A percentile compares a stretch with the other conserved stretches of the same genome.
Conservation (phyloP, 1,140 invertebrate genomes). For the Andrena cerasifolii region DNA sequence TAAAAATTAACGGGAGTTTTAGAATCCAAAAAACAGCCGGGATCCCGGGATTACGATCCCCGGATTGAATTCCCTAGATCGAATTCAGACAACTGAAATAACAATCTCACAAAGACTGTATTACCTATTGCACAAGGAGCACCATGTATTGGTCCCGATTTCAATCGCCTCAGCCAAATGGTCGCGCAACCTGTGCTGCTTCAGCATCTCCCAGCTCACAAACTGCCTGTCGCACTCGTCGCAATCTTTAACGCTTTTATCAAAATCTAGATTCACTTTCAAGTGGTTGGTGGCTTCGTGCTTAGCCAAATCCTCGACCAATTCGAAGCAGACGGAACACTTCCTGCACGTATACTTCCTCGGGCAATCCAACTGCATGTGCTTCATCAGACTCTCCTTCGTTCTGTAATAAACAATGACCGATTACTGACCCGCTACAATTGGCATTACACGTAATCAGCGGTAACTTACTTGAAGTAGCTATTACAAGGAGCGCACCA, state of each 20-base stretch:
- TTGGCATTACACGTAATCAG: neutral
- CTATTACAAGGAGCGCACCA: slow-evolving; percentile 75
- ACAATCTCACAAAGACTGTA: neutral
- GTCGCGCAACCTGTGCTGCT: slow-evolving; percentile 72
- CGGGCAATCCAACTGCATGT: slow-evolving; percentile 73
- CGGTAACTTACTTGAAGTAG: slow-evolving; percentile 70
- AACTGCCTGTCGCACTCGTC: slow-evolving; percentile 75
- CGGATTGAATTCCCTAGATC: no score
- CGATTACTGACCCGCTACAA: slow-evolving; percentile 7
- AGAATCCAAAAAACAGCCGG: no score
- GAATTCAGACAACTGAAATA: neutral
- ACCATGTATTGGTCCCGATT: slow-evolving; percentile 70
- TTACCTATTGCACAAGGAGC: slow-evolving; percentile 72
- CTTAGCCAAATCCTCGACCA: slow-evolving; percentile 71
- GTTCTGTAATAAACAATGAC: slow-evolving; percentile 60
- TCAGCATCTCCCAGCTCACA: slow-evolving; percentile 75
- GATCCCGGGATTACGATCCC: no score
- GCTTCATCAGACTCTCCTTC: slow-evolving; percentile 71
- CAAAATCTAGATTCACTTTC: slow-evolving; percentile 71
- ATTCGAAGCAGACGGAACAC: slow-evolving; percentile 67
- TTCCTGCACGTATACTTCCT: slow-evolving; percentile 72
- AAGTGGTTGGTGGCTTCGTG: slow-evolving; percentile 73
- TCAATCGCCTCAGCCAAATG: slow-evolving; percentile 65
- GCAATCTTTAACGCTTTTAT: slow-evolving; percentile 69
- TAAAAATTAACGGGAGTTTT: no score